Evolutionary conservation across 2,113 vertebrate species (phyloP), one percentile per base, ranked within the genome.

Genomic region (Nanorana parkeri): DNA sequence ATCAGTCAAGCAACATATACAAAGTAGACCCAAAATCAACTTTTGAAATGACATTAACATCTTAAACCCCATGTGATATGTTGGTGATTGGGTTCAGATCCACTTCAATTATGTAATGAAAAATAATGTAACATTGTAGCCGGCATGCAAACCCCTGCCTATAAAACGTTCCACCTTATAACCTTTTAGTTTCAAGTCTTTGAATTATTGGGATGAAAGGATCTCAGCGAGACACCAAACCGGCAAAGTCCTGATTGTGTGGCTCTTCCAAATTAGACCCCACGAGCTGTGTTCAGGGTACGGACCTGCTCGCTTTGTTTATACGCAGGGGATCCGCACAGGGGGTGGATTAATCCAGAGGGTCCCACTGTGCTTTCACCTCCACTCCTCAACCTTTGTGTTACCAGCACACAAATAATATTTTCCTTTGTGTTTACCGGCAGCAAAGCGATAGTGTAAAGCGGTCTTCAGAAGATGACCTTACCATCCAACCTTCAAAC

Each of bases 321-420:
- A 72, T 41, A 72, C 41, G 21, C 29, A n/a, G 8, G 20, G 26
- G 32, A 72, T 64, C 19, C 36, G 64, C 29, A 5, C 47, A 47
- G 67, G 78, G 47, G 15, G 24, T 24, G 21, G 67, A 80, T 28
- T 80, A 80, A 29, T 64, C 36, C 68, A 16, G 28, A 28, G 55
- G 21, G 1, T 10, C 55, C 47, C 68, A 68, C 56, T 72, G 32
- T 15, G 78, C 17, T 3, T 17, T 71, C 66, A 61, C 68, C 66
- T 80, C 54, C 51, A 23, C 55, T 58, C n/a, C 54, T 61, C 16
- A 6, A 21, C 28, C 58, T 28, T 32, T 68, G 19, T 68, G 17
- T 36, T 66, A 29, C 16, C 7, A 24, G 64, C 47, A 64, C 66
- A 80, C 52, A 47, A 72, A 72, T n/a, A n/a, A n/a, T 0, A 13